These are phyloP conservation scores for Iphiclides podalirius DNA, from an alignment of 2,888 invertebrate species.

Conservation along the genomic window DNA sequence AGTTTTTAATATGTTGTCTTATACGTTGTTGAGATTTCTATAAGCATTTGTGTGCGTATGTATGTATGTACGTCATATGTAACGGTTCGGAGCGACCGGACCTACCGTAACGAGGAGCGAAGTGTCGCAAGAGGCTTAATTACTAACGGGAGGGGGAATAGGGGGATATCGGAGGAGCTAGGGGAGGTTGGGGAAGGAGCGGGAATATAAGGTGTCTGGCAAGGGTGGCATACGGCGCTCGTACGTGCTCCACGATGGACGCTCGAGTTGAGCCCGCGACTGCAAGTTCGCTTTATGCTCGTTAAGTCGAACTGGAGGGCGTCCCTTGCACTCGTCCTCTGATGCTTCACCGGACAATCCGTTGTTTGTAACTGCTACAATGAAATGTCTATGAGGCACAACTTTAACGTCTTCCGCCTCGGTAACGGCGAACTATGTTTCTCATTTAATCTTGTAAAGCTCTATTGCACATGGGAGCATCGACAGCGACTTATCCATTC, in stretches of 20 bases:
- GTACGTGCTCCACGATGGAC: conserved; percentile 22
- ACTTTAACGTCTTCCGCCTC: neutral
- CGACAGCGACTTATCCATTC: no score
- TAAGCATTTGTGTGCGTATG: no score
- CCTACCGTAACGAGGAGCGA: conserved; percentile 57
- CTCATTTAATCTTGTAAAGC: neutral
- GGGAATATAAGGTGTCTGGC: conserved; percentile 8
- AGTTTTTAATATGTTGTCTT: no score
- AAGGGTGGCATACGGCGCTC: conserved; percentile 21
- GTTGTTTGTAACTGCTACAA: neutral
- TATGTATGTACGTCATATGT: neutral
- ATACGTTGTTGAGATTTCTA: no score
- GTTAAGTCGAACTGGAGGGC: conserved; percentile 14
- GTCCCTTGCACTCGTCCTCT: conserved; percentile 9
- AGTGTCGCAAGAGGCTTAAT: conserved; percentile 57
- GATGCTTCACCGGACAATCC: conserved; percentile 1
- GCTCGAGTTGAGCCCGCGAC: conserved; percentile 13
- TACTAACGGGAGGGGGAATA: conserved; percentile 33
- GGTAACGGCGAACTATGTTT: neutral
- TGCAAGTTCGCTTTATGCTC: conserved; percentile 21
- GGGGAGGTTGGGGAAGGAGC: neutral
- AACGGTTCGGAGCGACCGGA: conserved; percentile 34
- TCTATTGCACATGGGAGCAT: no score
- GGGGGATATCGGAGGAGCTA: no score
- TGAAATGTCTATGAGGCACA: neutral